phyloP scores from a whole-genome alignment of 1,140 invertebrate genomes.

The Hylaeus volcanicus region DNA sequence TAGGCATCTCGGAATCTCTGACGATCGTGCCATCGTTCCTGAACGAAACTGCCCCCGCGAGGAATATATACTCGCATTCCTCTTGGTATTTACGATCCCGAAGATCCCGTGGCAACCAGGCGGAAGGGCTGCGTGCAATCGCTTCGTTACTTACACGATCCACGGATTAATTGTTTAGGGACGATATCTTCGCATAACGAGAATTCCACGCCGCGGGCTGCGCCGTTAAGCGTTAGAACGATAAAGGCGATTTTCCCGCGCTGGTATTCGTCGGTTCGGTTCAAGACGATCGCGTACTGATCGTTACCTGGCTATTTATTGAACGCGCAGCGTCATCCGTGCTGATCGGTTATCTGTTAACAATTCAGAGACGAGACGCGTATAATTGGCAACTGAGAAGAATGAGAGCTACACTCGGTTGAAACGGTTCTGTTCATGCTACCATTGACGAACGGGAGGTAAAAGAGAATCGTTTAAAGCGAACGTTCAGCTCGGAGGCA shows the following conservation, averaged over 20 bases:
- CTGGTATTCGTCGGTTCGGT: not conserved
- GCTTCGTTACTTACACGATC: constrained; percentile 36
- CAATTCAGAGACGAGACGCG: too few species aligned
- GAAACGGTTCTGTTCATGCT: too few species aligned
- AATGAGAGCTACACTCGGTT: too few species aligned
- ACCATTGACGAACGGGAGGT: too few species aligned
- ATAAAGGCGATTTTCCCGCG: not conserved
- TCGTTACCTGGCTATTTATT: not conserved
- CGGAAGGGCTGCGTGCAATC: constrained; percentile 8
- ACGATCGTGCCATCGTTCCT: constrained; percentile 7
- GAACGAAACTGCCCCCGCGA: not conserved
- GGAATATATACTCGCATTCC: constrained; percentile 27
- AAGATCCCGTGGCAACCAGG: not conserved
- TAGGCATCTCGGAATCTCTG: constrained; percentile 27
- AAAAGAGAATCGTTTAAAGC: too few species aligned
- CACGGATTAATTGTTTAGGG: constrained; percentile 29
- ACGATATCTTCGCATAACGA: constrained; percentile 20
- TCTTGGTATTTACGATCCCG: constrained; percentile 33
- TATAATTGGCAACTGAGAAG: too few species aligned
- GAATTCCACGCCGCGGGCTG: not conserved
- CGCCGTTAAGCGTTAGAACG: not conserved
- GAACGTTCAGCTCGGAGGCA: too few species aligned
- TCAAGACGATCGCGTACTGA: not conserved
- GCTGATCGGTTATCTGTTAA: not conserved
- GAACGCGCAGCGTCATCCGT: not conserved